Conservation (phyloP, 1,140 invertebrate species). For the Augochlora pura region DNA sequence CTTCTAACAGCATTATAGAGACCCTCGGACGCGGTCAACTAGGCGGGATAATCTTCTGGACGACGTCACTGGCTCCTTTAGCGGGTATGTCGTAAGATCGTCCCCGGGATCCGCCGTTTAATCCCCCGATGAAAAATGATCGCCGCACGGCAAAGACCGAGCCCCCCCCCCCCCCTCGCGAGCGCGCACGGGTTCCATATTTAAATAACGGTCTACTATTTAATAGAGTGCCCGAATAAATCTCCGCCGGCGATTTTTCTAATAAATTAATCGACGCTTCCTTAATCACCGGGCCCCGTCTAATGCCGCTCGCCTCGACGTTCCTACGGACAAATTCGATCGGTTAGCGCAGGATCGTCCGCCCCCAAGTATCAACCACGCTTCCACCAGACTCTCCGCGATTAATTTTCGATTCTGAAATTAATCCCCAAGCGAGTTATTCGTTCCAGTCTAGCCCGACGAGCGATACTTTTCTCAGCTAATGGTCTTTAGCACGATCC, state of each 20-base stretch:
- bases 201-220: not conserved
- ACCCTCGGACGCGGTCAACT: constrained; percentile 38
- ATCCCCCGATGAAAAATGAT: constrained; percentile 51
- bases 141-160: not conserved
- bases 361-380: too few relatives aligned
- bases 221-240: not conserved
- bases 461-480: too few relatives aligned
- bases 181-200: too few relatives aligned
- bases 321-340: too few relatives aligned
- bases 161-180: not conserved
- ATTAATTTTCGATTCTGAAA: too few relatives aligned
- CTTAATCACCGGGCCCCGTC: too few relatives aligned
- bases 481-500: too few relatives aligned
- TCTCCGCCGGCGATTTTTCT: not conserved
- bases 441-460: too few relatives aligned
- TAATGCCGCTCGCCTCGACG: too few relatives aligned
- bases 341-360: too few relatives aligned
- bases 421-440: too few relatives aligned
- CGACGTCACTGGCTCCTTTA: constrained; percentile 21
- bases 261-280: not conserved
- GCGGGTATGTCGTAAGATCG: not conserved
- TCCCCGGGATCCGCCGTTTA: constrained; percentile 14
- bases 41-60: constrained; percentile 42
- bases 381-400: too few relatives aligned
- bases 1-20: constrained; percentile 51